Evolutionary conservation across 2,797 vertebrate genomes (phyloP), one percentile per base, ranked within the genome.

Genomic region (Pseudochirops corinnae): DNA sequence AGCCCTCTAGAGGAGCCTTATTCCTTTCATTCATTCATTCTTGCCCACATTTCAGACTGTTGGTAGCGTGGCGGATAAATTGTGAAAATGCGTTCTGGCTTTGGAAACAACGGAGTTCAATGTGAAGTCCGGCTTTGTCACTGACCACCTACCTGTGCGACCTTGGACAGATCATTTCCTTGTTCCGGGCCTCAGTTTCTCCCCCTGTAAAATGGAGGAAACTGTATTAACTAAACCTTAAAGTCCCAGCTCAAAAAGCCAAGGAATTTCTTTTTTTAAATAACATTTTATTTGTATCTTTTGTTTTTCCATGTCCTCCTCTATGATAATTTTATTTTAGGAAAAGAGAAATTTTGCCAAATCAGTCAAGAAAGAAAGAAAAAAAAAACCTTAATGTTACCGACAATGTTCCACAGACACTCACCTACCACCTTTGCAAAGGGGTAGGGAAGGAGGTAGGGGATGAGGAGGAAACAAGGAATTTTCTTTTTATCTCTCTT

Each of bases 11-110:
- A 57, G 58, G 50, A 90, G 90, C 52, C 60, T 93, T 46, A 87
- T 94, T 82, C 60, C 57, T 90, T 92, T 91, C 94, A 93, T 87
- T 87, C 94, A 93, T 87, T 87, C 74, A 87, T 87, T 87, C 74
- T 87, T 50, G 26, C 39, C 39, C 39, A 50, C 21, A 87, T 1
- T 82, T 96, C 93, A 93, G 91, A 62, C 56, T 91, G 92, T 0
- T 21, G 39, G 3, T 46, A 50, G 53, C 18, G 24, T 46, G 33
- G 82, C 13, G 12, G 39, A 87, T 87, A 87, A 87, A 87, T 26
- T 87, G 74, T 46, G 39, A 50, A 87, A 57, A 87, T 28, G 39
- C 24, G 21, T 82, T 39, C 67, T 50, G 74, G 39, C 39, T 87
- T 50, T 50, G 74, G 24, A 87, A 87, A 21, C 74, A 26, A 28